phyloP scores from a whole-genome alignment of 2,888 invertebrate genomes.

The Papilio gigon region DNA sequence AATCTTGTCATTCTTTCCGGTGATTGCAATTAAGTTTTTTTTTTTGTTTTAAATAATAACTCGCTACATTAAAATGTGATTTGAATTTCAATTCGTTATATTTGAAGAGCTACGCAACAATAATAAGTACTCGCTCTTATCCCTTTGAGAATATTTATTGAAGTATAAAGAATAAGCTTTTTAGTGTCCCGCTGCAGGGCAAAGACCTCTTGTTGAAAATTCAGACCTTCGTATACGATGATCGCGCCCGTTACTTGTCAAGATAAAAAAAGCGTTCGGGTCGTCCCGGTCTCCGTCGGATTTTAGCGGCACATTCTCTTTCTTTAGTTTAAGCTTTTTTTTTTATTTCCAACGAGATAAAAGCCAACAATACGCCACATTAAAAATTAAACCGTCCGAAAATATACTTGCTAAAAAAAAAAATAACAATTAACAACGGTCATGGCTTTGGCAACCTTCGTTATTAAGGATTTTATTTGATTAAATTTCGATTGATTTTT shows the following conservation, averaged over 20 bases:
- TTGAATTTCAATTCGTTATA: slow-evolving; percentile 34
- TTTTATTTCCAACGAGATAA: slow-evolving; percentile 18
- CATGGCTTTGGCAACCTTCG: slow-evolving; percentile 26
- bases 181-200: slow-evolving; percentile 49
- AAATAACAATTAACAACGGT: slow-evolving; percentile 25
- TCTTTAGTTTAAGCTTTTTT: slow-evolving; percentile 21
- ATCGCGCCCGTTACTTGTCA: slow-evolving; percentile 42
- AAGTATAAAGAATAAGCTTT: slow-evolving; percentile 41
- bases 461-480: slow-evolving; percentile 30
- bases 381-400: slow-evolving; percentile 14
- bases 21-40: not conserved
- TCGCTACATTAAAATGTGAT: slow-evolving; percentile 15
- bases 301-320: slow-evolving; percentile 38
- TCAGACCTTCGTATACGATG: slow-evolving; percentile 41
- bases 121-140: slow-evolving; percentile 40
- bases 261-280: slow-evolving; percentile 40
- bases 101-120: slow-evolving; percentile 33
- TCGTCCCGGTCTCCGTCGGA: slow-evolving; percentile 39
- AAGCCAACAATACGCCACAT: slow-evolving; percentile 13
- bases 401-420: slow-evolving; percentile 12
- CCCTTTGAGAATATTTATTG: slow-evolving; percentile 42
- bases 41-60: slow-evolving; percentile 29
- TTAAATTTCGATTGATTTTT: slow-evolving; percentile 36
- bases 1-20: no score
- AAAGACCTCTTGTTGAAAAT: slow-evolving; percentile 47